These are phyloP conservation scores for Esox masquinongy DNA, from an alignment of 2,797 vertebrate genomes.

Conservation along the genomic window DNA sequence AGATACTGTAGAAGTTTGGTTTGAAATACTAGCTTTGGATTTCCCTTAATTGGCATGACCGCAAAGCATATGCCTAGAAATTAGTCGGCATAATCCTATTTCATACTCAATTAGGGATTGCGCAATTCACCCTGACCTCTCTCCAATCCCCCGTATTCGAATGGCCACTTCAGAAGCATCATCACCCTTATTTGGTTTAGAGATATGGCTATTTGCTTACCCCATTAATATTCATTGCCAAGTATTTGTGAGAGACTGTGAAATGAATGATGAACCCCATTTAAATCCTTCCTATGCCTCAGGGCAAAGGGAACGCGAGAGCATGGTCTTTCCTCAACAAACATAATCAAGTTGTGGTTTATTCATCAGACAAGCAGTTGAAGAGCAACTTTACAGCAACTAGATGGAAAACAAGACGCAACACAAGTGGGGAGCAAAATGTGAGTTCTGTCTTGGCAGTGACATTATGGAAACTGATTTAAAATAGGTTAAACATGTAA, in stretches of 20 bases:
- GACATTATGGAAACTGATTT: conserved; percentile 41
- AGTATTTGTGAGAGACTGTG: conserved; percentile 49
- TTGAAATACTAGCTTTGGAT: conserved; percentile 46
- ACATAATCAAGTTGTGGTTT: conserved; percentile 51
- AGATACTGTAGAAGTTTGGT: conserved; percentile 39
- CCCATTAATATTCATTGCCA: conserved; percentile 57
- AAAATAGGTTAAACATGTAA: conserved; percentile 52
- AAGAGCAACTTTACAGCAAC: conserved; percentile 28
- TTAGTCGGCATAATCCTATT: conserved; percentile 57
- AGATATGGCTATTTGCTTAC: conserved; percentile 42
- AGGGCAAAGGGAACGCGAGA: conserved; percentile 30
- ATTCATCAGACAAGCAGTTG: conserved; percentile 45
- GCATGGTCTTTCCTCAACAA: conserved; percentile 20
- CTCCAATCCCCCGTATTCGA: conserved; percentile 46
- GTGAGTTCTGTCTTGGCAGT: conserved; percentile 32
- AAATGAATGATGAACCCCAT: conserved; percentile 65
- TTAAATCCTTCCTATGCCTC: conserved; percentile 40
- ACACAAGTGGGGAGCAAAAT: conserved; percentile 38
- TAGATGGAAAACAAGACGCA: conserved; percentile 43
- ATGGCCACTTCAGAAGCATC: conserved; percentile 46
- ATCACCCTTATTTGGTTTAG: conserved; percentile 47
- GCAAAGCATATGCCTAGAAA: conserved; percentile 55
- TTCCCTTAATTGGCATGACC: conserved; percentile 47
- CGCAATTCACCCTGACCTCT: conserved; percentile 41
- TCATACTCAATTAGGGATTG: conserved; percentile 56